Conservation (phyloP, 2,113 vertebrate genomes). For the Syngnathoides biaculeatus region DNA sequence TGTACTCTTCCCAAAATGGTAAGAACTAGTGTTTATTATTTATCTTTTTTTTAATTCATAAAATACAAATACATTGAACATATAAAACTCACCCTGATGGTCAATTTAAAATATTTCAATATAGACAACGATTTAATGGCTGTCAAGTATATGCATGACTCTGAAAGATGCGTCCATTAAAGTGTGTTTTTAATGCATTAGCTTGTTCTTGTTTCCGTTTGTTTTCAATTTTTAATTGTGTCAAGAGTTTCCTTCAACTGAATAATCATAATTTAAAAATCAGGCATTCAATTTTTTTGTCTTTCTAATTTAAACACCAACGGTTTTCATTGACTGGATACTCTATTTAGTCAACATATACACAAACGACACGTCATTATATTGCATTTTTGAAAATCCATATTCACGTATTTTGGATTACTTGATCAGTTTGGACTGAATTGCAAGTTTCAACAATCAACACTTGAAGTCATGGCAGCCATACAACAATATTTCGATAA, state of each 20-base stretch:
- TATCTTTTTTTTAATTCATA: background rate
- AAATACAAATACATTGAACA: background rate
- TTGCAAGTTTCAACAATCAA: background rate
- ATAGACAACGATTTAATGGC: background rate
- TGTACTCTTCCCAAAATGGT: background rate
- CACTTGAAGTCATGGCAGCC: background rate
- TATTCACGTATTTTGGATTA: background rate
- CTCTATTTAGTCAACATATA: slow-evolving; percentile 1
- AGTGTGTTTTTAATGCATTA: background rate
- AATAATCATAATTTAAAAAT: background rate
- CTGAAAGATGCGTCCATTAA: background rate
- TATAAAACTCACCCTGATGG: no score
- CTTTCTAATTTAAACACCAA: background rate
- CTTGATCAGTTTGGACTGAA: no score
- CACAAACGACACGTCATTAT: background rate
- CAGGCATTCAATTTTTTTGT: background rate
- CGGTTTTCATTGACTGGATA: background rate
- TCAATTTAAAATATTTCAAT: background rate
- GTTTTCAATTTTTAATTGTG: background rate
- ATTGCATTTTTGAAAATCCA: background rate
- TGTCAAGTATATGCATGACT: background rate
- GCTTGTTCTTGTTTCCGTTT: background rate
- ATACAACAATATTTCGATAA: background rate
- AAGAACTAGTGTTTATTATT: background rate
- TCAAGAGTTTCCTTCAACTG: background rate